Percentiles rank a stretch among this genome's conserved stretches.
phyloP scores from a whole-genome alignment of 2,888 invertebrate genomes.

The Cremastobaeus sp. region DNA sequence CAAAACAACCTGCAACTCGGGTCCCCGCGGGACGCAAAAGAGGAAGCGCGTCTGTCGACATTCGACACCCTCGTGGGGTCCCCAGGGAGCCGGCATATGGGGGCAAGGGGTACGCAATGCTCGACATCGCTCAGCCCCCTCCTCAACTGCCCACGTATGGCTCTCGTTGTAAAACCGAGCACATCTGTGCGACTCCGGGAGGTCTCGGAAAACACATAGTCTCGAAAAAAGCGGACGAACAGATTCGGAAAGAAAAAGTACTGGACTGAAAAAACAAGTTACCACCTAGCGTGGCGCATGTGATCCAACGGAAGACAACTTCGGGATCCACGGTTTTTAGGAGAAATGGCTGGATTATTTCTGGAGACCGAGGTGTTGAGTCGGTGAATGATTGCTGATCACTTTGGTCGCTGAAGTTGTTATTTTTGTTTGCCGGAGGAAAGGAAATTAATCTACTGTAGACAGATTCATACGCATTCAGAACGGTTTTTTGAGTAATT shows the following conservation, averaged over 20 bases:
- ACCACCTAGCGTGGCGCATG: constrained; percentile 37
- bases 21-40: constrained; percentile 32
- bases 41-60: constrained; percentile 51
- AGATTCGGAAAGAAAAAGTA: constrained; percentile 1
- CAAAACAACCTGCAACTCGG: constrained; percentile 50
- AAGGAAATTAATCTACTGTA: no score
- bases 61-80: constrained; percentile 55
- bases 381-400: constrained; percentile 3
- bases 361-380: constrained; percentile 5
- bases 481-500: no score
- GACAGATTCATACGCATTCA: no score
- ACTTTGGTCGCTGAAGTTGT: constrained; percentile 1
- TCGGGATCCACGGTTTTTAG: constrained; percentile 5
- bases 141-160: constrained; percentile 16
- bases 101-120: constrained; percentile 60
- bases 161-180: constrained; percentile 28
- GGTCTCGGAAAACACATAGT: constrained; percentile 33
- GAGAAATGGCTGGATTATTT: constrained; percentile 16
- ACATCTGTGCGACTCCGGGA: constrained; percentile 55
- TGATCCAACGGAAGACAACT: constrained; percentile 25
- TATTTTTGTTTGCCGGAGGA: constrained; percentile 1
- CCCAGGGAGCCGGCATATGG: constrained; percentile 49
- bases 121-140: constrained; percentile 38
- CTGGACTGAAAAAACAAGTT: constrained; percentile 14
- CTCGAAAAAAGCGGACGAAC: background rate